A percentile compares a stretch with the other conserved stretches of the same genome.
Evolutionary conservation across 2,113 vertebrate genomes (phyloP).

Genomic region (Rutilus rutilus): DNA sequence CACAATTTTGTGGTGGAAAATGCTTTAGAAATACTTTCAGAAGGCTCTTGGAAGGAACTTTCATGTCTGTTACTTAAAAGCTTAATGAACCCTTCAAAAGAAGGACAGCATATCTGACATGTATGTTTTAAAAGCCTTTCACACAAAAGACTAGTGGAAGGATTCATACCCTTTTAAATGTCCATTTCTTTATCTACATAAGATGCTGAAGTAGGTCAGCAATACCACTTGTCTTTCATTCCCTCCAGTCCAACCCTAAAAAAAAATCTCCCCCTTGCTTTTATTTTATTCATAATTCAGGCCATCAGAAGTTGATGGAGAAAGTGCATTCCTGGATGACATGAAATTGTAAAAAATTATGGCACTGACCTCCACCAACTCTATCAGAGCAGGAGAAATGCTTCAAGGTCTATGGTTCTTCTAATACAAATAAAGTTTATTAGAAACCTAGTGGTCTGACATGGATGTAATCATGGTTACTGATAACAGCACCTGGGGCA

Average conservation of each 20-base stretch:
- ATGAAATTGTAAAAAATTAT: background rate
- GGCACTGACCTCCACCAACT: background rate
- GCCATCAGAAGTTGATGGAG: background rate
- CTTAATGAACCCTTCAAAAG: constrained; percentile 43
- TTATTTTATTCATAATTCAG: constrained; percentile 55
- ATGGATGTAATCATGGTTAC: constrained; percentile 34
- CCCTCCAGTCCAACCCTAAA: background rate
- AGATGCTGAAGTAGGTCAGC: constrained; percentile 43
- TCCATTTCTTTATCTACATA: constrained; percentile 26
- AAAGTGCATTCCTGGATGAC: background rate
- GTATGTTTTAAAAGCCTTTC: constrained; percentile 11
- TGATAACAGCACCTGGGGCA: constrained; percentile 37
- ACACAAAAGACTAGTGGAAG: background rate
- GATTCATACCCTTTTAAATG: background rate
- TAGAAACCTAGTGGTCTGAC: constrained; percentile 33
- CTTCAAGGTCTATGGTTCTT: background rate
- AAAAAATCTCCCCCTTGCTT: constrained; percentile 26
- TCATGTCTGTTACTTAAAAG: background rate
- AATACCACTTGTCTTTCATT: background rate
- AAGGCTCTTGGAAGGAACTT: background rate
- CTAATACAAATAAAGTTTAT: background rate
- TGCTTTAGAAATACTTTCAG: background rate
- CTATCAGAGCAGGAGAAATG: background rate
- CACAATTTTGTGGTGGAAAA: background rate
- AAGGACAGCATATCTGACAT: constrained; percentile 6